Base-by-base conservation (phyloP, 2,888 invertebrate genomes). In the Crepidodera aurea region DNA sequence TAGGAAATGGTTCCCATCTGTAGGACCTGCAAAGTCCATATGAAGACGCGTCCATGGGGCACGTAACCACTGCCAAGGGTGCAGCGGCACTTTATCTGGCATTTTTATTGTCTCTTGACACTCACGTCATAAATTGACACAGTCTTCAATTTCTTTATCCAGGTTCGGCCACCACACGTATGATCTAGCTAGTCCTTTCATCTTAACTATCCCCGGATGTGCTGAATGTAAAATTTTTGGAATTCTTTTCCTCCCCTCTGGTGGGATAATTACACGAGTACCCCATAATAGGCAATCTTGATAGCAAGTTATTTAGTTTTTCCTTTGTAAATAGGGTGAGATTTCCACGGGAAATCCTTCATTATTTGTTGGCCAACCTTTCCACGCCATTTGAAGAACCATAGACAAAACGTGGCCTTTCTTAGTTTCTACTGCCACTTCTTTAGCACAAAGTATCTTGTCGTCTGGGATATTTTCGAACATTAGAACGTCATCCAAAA, bases 131-230 rank as follows among this genome's bases (percentile, higher is more conserved):
- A 10, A 4, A 22, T 40, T 50, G 1, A 46, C 39, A 0, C 37
- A 18, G 4, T 53, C 15, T 40, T 59, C 42, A 16, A 59, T 46
- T 12, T 56, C 27, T 15, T 39, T 46, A 34, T 61, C 42, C 6
- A 59, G 40, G 29, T 29, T 56, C 13, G 62, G 60, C 62, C 53
- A 56, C 59, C 58, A 64, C 8, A 60, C 46, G 16, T 61, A 61
- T 10, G 39, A 61, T 13, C 54, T 7, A 1, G 57, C 57, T n/a
- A 63, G 40, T 5, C 54, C 25, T 19, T 63, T 63, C 60, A 51
- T 60, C 50, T 63, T 63, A n/a, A 18, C 64, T 7, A 71, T 71
- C 4, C 72, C 71, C 13, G 63, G 53, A 65, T 73, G 70, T 13
- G 54, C 64, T 15, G 50, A 51, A 53, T 64, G 68, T 1, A 71